Base-by-base conservation (phyloP, 1,140 invertebrate genomes). In the Trachymyrmex cornetzi region DNA sequence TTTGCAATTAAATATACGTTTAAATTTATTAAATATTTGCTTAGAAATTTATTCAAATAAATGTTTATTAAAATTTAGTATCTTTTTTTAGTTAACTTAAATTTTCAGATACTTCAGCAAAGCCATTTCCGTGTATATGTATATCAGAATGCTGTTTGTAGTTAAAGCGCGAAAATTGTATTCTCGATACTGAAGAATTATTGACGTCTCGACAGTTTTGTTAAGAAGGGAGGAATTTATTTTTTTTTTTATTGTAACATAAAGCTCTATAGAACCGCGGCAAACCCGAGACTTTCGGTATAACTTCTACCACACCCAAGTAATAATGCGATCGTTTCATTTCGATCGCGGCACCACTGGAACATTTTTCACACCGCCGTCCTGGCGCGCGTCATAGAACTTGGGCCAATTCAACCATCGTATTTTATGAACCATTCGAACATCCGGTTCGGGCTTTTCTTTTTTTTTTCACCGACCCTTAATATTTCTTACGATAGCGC, bases 281-380 rank as follows among this genome's bases (percentile, higher is more conserved):
- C 24, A 19, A 48, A 59, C 22, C 53, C 5, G 4, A 44, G 55
- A 50, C 14, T 50, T 44, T 22, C 38, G 69, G 14, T 38, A 19
- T 50, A 84, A 84, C 80, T 74, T 61, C 57, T 5, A 84, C 69
- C 80, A 75, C 80, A 84, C 80, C 80, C 80, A 84, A 59, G 53
- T 74, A 75, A 74, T 84, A 84, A 75, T 74, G 55, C 69, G 80
- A 84, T 84, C 80, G 80, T 84, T 84, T 75, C 80, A 84, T 84
- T 84, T 84, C 69, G 80, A 84, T 84, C 55, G 69, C 80, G 80
- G 24, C 80, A 59, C 27, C 67, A 38, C 24, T 14, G 24, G 69
- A 30, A 74, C 69, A 84, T 84, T 84, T 84, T 75, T 84, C 80
- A 84, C 79, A 57, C 22, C 77, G 48, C 63, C 44, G 30, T 81